Conservation (phyloP, 2,113 vertebrate species). For the Pontoporia blainvillei region DNA sequence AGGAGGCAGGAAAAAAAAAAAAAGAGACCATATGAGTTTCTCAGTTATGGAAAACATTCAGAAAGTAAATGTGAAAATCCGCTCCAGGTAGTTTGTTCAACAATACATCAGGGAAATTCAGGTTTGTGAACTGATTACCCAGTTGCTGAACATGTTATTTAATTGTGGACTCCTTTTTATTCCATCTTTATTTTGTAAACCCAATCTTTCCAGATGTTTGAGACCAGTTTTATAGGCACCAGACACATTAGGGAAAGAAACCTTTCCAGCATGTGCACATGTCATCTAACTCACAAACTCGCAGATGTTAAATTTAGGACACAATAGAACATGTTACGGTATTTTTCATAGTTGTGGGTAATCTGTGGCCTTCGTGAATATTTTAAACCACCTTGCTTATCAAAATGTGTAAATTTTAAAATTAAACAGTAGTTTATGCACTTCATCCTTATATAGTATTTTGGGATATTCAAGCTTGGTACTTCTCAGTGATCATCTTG, state of each 20-base stretch:
- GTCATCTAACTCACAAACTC: conserved; percentile 72
- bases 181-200: conserved; percentile 81
- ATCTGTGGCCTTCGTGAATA: conserved; percentile 70
- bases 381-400: conserved; percentile 59
- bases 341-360: conserved; percentile 68
- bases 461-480: not conserved
- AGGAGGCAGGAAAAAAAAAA: conserved; percentile 58
- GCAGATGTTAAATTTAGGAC: conserved; percentile 75
- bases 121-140: conserved; percentile 77
- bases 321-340: conserved; percentile 53
- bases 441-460: not conserved
- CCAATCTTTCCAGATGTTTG: conserved; percentile 81
- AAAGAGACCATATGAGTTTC: conserved; percentile 73
- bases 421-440: not conserved
- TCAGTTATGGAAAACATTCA: conserved; percentile 78
- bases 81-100: conserved; percentile 79
- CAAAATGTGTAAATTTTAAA: conserved; percentile 18
- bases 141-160: conserved; percentile 77
- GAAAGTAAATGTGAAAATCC: conserved; percentile 80
- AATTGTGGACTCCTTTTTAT: conserved; percentile 79
- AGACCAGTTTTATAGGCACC: conserved; percentile 80
- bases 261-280: conserved; percentile 70
- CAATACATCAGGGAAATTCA: conserved; percentile 80
- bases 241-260: conserved; percentile 77
- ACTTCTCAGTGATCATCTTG: not conserved